These are phyloP conservation scores for Drosophila histrio DNA, from an alignment of 2,888 invertebrate genomes.

Conservation along the genomic window DNA sequence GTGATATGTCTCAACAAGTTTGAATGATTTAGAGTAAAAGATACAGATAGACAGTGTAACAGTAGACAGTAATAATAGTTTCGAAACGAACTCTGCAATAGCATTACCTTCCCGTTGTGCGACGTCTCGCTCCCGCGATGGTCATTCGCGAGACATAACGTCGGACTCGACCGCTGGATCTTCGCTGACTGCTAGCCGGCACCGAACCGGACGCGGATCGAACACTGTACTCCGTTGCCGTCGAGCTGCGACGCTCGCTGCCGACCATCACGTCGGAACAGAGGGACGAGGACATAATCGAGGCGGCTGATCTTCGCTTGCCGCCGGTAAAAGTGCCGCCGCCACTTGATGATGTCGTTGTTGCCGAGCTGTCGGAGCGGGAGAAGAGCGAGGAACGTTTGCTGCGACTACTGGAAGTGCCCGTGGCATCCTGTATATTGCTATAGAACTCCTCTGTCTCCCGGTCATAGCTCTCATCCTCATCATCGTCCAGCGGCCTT, in stretches of 20 bases:
- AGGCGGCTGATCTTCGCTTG: slow-evolving; percentile 83
- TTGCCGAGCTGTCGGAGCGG: slow-evolving; percentile 84
- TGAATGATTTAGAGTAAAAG: too few relatives aligned
- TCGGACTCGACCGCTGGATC: slow-evolving; percentile 83
- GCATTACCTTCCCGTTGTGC: slow-evolving; percentile 84
- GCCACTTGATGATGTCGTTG: slow-evolving; percentile 83
- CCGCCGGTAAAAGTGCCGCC: slow-evolving; percentile 82
- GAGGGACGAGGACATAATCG: slow-evolving; percentile 83
- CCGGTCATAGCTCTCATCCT: slow-evolving; percentile 77
- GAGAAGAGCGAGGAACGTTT: slow-evolving; percentile 83
- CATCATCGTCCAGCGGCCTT: slow-evolving; percentile 66
- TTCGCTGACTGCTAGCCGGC: slow-evolving; percentile 71
- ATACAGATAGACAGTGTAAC: too few relatives aligned
- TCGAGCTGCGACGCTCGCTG: slow-evolving; percentile 83
- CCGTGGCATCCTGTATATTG: slow-evolving; percentile 81
- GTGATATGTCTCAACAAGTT: too few relatives aligned
- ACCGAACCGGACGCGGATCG: slow-evolving; percentile 61
- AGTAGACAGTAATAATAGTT: not conserved
- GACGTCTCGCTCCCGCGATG: slow-evolving; percentile 83
- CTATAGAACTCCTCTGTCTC: slow-evolving; percentile 83
- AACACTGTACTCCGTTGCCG: slow-evolving; percentile 81
- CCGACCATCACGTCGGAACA: slow-evolving; percentile 82
- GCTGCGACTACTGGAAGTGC: slow-evolving; percentile 73
- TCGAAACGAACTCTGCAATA: not conserved
- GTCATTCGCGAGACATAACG: slow-evolving; percentile 83